Evolutionary conservation across 2,888 invertebrate genomes (phyloP), one percentile per base, ranked within the genome.

Genomic region (Melangyna quadrimaculata): DNA sequence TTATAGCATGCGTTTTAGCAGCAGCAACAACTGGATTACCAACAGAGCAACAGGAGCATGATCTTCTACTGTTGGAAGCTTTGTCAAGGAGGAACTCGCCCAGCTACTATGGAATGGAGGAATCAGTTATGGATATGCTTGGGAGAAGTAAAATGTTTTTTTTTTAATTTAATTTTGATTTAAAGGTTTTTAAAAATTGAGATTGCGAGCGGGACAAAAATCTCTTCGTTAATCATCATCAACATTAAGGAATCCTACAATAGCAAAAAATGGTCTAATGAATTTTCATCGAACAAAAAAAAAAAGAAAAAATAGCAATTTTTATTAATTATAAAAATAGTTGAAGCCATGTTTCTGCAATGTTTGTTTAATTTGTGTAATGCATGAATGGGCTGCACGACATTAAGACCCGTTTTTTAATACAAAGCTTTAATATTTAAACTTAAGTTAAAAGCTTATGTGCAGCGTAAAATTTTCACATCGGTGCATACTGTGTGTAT

Each of bases 61-160:
- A 96, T 88, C 93, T 96, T 86, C 92, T 96, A 87, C 92, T 96
- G 57, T 91, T 96, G 89, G 96, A 96, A 82, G 95, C 96, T 0
- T 91, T 96, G 55, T 95, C 95, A 1, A 94, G 95, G 70, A 94
- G 95, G 88, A 91, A 91, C 86, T 89, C 90, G 59, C 88, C 90
- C 51, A 90, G 90, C 59, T 91, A 91, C 87, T 91, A 96, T 88
- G 94, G 93, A 86, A 88, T 88, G 63, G 93, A 94, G 87, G 93
- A 95, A 89, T 95, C 96, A 63, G 95, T 97, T 87, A 96, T 97
- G 94, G 96, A 97, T 91, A 95, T 97, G 93, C 93, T 97, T 89
- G 96, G 96, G 86, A 95, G 96, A 94, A 97, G 97, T 97, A 94
- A 86, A 70, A 17, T 32, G 6, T 19, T n/a, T 29, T 51, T 24